phyloP scores from a whole-genome alignment of 1,140 invertebrate species.

The Habropoda laboriosa region DNA sequence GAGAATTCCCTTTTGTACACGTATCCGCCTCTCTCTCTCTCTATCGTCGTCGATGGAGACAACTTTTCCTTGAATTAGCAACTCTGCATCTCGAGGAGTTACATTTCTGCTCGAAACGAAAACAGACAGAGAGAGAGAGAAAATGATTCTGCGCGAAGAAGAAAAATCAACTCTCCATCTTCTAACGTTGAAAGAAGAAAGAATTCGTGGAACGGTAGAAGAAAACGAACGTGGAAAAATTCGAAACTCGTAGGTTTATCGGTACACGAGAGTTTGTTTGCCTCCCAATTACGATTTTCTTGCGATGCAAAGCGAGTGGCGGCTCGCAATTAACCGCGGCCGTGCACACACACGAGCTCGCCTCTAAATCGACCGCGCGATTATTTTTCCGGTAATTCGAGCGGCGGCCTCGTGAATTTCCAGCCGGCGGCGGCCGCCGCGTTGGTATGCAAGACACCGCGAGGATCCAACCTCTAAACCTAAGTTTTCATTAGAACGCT shows the following conservation, averaged over 20 bases:
- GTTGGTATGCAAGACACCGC: constrained; percentile 40
- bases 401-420: constrained; percentile 21
- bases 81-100: constrained; percentile 22
- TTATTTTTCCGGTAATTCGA: constrained; percentile 44
- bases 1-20: constrained; percentile 25
- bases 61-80: constrained; percentile 26
- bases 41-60: constrained; percentile 24
- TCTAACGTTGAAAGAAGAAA: neutral
- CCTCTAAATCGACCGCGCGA: neutral
- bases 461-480: constrained; percentile 42
- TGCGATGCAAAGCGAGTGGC: neutral
- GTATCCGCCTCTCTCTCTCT: no score
- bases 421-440: no score
- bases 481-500: constrained; percentile 52
- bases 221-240: neutral
- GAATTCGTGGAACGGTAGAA: neutral
- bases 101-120: neutral
- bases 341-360: no score
- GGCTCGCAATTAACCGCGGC: no score
- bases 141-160: neutral
- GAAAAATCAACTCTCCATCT: neutral
- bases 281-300: neutral
- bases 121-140: no score
- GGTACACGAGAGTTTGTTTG: neutral
- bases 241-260: neutral